A percentile compares a stretch with the other conserved stretches of the same genome.
phyloP scores from a whole-genome alignment of 1,140 invertebrate species.

The Contarinia nasturtii region DNA sequence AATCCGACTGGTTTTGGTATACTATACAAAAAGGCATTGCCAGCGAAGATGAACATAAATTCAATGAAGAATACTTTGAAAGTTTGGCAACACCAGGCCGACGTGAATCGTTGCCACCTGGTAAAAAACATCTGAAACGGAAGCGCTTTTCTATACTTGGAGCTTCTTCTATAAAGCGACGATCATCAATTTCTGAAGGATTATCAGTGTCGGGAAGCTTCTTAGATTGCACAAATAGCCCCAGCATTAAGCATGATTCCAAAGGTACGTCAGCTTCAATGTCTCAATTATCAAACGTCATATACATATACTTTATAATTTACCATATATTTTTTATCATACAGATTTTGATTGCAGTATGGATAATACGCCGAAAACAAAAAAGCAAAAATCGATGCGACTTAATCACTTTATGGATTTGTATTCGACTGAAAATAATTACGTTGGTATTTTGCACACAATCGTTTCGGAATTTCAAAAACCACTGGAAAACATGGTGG shows the following conservation, averaged over 20 bases:
- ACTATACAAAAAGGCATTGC: conserved; percentile 86
- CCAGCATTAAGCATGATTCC: conserved; percentile 30
- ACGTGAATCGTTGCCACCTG: conserved; percentile 31
- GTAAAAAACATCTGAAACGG: conserved; percentile 38
- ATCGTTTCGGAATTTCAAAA: conserved; percentile 86
- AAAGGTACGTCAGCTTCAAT: conserved; percentile 5
- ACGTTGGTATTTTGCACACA: conserved; percentile 83
- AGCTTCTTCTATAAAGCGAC: conserved; percentile 37
- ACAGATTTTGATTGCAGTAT: neutral
- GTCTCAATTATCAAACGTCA: neutral
- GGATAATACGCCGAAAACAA: conserved; percentile 27
- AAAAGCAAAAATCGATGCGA: conserved; percentile 34
- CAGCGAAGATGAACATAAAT: conserved; percentile 64
- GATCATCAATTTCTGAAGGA: conserved; percentile 65
- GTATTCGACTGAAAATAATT: conserved; percentile 91
- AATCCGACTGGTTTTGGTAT: conserved; percentile 91
- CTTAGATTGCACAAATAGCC: conserved; percentile 64
- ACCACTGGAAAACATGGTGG: conserved; percentile 64
- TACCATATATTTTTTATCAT: neutral
- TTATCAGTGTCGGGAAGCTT: conserved; percentile 73
- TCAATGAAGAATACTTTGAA: conserved; percentile 15
- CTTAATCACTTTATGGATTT: conserved; percentile 79
- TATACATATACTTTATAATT: too few relatives aligned
- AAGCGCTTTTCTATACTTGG: conserved; percentile 36
- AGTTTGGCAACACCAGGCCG: conserved; percentile 24